Evolutionary conservation across 2,797 vertebrate species (phyloP), one percentile per base, ranked within the genome.

Genomic region (Podarcis lilfordi): DNA sequence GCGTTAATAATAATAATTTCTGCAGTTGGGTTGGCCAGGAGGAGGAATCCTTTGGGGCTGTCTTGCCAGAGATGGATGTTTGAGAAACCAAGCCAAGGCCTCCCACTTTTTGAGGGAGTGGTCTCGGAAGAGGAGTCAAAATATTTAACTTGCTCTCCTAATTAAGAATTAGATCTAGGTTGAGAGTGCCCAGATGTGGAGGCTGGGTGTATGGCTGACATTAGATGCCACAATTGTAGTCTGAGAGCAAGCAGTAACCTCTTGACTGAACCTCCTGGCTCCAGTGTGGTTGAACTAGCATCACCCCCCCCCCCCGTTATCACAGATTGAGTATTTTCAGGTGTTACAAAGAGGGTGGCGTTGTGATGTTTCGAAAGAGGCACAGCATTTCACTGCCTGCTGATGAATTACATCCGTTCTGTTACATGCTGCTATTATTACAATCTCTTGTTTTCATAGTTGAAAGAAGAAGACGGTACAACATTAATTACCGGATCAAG

Each of bases 401-500:
- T 83, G 89, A 8, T 61, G 88, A 27, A 87, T 82, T 29, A 87
- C 27, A 74, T 76, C 17, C 88, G 83, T 92, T 92, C 1, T 81
- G 10, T 9, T 91, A 92, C 71, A 93, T 90, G 84, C 80, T 93
- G 95, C 95, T 72, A 92, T 87, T 86, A 92, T 94, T 89, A 96
- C 89, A 94, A 91, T 91, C 8, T 95, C 95, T 96, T 91, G 95
- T 95, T 94, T 93, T 94, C 92, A 93, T 95, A 99, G 99, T 99
- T 97, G 99, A 99, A 98, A 98, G 99, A 97, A 97, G 99, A 95
- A 96, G 99, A 92, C 96, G 99, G 95, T 99, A 99, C 96, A 99
- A 99, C 97, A 99, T 99, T 96, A 99, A 99, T 97, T 99, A 99
- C 96, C 97, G 99, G 96, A 99, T 99, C 95, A 99, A 99, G 95